Conservation (phyloP, 2,113 vertebrate species). For the Eptesicus fuscus region DNA sequence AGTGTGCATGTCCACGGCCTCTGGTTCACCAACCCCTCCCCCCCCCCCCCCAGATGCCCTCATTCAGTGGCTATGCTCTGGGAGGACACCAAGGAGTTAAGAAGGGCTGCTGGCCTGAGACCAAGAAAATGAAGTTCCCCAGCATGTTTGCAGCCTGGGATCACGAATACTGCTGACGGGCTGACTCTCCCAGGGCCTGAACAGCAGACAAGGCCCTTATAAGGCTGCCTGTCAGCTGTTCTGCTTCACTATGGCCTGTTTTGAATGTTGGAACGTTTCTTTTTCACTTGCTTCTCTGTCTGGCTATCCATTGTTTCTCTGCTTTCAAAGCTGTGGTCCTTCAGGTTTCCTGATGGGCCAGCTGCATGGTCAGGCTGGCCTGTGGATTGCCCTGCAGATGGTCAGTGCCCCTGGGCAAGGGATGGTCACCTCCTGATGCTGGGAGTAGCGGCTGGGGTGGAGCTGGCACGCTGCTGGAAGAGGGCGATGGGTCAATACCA, state of each 20-base stretch:
- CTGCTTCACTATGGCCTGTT: not conserved
- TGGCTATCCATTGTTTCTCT: not conserved
- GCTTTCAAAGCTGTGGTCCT: not conserved
- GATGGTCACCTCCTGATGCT: not conserved
- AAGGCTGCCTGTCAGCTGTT: not conserved
- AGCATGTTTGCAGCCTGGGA: not conserved
- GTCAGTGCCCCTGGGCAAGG: not conserved
- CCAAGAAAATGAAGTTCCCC: slow-evolving; percentile 14
- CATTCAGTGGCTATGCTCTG: not conserved
- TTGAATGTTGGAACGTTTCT: not conserved
- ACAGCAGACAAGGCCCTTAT: slow-evolving; percentile 23
- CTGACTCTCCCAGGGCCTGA: not conserved
- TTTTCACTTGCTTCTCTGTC: not conserved
- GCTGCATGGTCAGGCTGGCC: not conserved
- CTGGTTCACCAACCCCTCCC: not conserved
- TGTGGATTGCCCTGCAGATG: not conserved
- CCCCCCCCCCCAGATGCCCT: not conserved
- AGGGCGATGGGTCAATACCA: not conserved
- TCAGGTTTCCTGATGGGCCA: not conserved
- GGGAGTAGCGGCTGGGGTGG: not conserved
- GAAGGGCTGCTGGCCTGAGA: slow-evolving; percentile 15
- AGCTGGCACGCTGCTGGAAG: not conserved
- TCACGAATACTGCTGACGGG: not conserved
- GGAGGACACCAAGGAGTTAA: slow-evolving; percentile 12
- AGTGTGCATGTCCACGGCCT: rapidly evolving